Evolutionary conservation across 2,888 invertebrate genomes (phyloP), one percentile per base, ranked within the genome.

Genomic region (Aspidiotus destructor): DNA sequence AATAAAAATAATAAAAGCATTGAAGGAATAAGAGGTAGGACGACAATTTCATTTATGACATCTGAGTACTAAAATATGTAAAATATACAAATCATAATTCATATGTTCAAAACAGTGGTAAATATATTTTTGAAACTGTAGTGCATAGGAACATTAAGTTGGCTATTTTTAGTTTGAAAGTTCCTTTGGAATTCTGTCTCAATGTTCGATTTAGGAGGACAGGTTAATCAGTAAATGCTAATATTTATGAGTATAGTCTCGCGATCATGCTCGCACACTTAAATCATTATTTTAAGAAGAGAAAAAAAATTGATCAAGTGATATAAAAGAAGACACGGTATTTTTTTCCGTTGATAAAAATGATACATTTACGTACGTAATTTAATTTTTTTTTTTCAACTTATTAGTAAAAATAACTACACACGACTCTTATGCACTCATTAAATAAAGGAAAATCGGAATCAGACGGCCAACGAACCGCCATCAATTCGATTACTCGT

Each of bases 81-180:
- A 63, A 28, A 63, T 63, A 63, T 63, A 63, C 63, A 63, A 63
- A 54, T 63, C 41, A 63, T 63, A 53, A 54, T 40, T 54, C 10
- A 8, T 10, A n/a, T 28, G 28, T 28, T 28, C 28, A 48, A 48
- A 48, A 48, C 48, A 11, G 48, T 11, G 10, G 10, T 48, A 48
- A 48, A 48, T 48, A 48, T 48, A 13, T n/a, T 13, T 48, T 48
- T 13, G 2, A 48, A 48, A 28, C 28, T 28, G 28, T 48, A 48
- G 48, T 48, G 48, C 11, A 48, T 48, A 48, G 48, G 48, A 48
- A 48, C 48, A 48, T 48, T 13, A n/a, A 13, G 48, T 28, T 28
- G 28, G 28, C 28, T 28, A 28, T 28, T 28, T 28, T 28, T 48
- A 48, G n/a, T 48, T 13, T 48, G n/a, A 48, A 48, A 48, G 48